A percentile compares a stretch with the other conserved stretches of the same genome.
These are phyloP conservation scores for Drosophila austrosaltans DNA, from an alignment of 2,888 invertebrate genomes.

Conservation along the genomic window DNA sequence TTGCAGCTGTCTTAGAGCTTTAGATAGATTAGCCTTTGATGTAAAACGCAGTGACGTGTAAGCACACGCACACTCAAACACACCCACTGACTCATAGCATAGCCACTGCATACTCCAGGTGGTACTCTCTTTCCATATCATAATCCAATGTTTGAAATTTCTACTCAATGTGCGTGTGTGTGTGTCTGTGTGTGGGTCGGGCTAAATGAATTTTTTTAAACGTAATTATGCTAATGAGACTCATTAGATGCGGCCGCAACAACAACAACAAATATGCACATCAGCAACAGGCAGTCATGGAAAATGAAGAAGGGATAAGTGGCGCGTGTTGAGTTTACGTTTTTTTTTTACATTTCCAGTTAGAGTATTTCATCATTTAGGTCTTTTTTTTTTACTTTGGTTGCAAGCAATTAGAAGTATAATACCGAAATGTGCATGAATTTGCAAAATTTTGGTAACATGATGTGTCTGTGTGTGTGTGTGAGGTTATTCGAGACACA, in stretches of 20 bases:
- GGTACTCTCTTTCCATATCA: neutral
- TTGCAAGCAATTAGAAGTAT: conserved; percentile 31
- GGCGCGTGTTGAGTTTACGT: neutral
- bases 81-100: neutral
- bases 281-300: conserved; percentile 3
- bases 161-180: conserved; percentile 24
- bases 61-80: conserved; percentile 16
- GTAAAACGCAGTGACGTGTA: conserved; percentile 31
- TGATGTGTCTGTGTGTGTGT: neutral
- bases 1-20: conserved; percentile 9
- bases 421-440: conserved; percentile 25
- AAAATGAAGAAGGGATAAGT: conserved; percentile 16
- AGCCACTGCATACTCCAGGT: conserved; percentile 18
- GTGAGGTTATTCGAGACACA: too few species aligned
- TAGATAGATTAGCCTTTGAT: conserved; percentile 19
- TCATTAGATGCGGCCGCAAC: conserved; percentile 56
- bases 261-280: neutral
- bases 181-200: neutral
- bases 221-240: conserved; percentile 72
- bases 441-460: conserved; percentile 8
- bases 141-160: conserved; percentile 37
- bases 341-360: neutral
- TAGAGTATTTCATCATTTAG: too few species aligned
- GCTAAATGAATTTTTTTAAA: conserved; percentile 14
- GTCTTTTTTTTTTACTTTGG: neutral